A percentile compares a stretch with the other conserved stretches of the same genome.
Evolutionary conservation across 2,113 vertebrate species (phyloP).

Genomic region (Takifugu bimaculatus): DNA sequence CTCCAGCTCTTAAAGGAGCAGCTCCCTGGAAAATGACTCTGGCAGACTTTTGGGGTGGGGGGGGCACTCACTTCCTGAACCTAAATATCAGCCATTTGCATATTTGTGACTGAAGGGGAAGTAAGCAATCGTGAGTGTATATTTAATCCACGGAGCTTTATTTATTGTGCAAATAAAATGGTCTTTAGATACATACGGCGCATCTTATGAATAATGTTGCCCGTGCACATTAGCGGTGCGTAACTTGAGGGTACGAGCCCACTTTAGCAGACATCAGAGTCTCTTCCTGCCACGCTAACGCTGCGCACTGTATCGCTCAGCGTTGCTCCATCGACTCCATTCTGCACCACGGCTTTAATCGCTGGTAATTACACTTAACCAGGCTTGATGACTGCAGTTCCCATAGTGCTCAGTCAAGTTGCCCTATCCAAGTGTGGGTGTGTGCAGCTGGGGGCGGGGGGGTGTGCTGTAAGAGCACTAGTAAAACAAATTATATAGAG

Average conservation of each 20-base stretch:
- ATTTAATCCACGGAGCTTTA: conserved; percentile 12
- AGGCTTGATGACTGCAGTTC: conserved; percentile 47
- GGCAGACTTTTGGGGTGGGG: conserved; percentile 13
- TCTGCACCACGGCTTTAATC: conserved; percentile 43
- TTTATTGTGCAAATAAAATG: conserved; percentile 18
- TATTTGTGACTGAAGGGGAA: conserved; percentile 20
- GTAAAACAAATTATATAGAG: conserved; percentile 18
- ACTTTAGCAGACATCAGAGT: conserved; percentile 21
- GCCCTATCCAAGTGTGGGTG: neutral
- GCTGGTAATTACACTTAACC: conserved; percentile 54
- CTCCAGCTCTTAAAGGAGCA: conserved; percentile 34
- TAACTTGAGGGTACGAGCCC: conserved; percentile 6
- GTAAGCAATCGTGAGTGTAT: conserved; percentile 10
- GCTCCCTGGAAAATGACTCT: conserved; percentile 14
- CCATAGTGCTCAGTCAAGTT: conserved; percentile 22
- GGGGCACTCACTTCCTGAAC: conserved; percentile 8
- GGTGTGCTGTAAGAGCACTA: neutral
- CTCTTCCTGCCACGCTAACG: conserved; percentile 10
- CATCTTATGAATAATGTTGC: neutral
- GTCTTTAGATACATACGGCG: conserved; percentile 5
- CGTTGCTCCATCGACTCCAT: conserved; percentile 30
- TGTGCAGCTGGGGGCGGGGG: neutral
- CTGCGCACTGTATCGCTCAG: conserved; percentile 6
- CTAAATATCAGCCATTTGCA: conserved; percentile 24
- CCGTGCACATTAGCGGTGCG: conserved; percentile 15